Conservation (phyloP, 2,113 vertebrate species). For the Dasypus novemcinctus region DNA sequence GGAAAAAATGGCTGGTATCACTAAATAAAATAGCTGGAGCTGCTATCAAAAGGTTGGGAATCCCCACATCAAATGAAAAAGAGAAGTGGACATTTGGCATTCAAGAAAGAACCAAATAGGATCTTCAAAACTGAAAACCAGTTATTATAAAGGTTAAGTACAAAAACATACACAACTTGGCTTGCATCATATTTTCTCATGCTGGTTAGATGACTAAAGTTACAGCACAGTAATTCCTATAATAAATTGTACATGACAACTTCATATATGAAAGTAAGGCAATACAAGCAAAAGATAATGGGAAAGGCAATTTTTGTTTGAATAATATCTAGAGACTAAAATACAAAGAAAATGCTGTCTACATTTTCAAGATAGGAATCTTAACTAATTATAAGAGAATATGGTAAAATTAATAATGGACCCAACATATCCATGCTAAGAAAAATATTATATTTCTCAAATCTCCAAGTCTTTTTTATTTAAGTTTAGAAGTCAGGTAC, state of each 20-base stretch:
- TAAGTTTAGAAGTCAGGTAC: neutral
- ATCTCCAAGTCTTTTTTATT: neutral
- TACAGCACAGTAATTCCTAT: neutral
- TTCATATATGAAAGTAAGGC: neutral
- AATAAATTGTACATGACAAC: neutral
- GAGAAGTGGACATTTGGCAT: constrained; percentile 64
- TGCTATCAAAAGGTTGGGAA: constrained; percentile 14
- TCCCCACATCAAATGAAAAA: constrained; percentile 52
- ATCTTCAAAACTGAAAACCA: constrained; percentile 34
- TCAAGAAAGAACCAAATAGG: constrained; percentile 4
- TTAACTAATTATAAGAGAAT: neutral
- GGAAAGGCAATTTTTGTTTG: constrained; percentile 1
- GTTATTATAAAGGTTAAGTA: neutral
- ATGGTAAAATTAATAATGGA: neutral
- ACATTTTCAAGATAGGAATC: constrained; percentile 19
- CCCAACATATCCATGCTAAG: neutral
- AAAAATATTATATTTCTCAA: neutral
- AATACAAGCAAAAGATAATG: neutral
- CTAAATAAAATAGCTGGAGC: neutral
- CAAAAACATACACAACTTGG: neutral
- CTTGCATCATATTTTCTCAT: neutral
- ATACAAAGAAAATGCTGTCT: neutral
- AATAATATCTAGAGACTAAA: neutral
- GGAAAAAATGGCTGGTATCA: neutral
- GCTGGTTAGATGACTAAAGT: neutral